A percentile compares a stretch with the other conserved stretches of the same genome.
Conservation (phyloP, 2,797 vertebrate genomes). For the Poeciliopsis infans region DNA sequence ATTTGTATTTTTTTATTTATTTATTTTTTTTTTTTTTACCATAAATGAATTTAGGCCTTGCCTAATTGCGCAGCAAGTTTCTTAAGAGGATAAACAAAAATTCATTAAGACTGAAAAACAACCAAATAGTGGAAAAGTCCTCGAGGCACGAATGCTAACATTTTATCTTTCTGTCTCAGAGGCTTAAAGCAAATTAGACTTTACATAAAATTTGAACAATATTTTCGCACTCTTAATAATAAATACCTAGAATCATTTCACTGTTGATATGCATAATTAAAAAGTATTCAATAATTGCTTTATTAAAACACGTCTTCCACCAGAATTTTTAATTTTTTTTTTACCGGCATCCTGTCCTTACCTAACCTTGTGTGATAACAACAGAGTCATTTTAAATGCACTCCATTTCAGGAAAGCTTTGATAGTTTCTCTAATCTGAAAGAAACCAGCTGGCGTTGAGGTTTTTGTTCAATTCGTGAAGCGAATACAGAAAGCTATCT, state of each 20-base stretch:
- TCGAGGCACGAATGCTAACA: too few relatives aligned
- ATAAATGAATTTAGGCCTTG: background rate
- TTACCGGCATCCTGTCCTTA: background rate
- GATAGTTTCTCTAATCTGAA: conserved; percentile 12
- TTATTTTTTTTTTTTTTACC: background rate
- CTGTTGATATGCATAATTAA: background rate
- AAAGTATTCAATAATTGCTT: background rate
- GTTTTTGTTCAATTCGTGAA: background rate
- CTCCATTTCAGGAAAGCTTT: background rate
- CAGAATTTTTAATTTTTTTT: background rate
- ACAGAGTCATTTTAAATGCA: background rate
- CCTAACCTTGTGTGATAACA: conserved; percentile 1
- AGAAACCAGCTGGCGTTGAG: conserved; percentile 6
- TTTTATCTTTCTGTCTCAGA: background rate
- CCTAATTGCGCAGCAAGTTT: background rate
- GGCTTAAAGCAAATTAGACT: background rate
- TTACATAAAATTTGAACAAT: background rate
- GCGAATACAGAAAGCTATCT: conserved; percentile 7
- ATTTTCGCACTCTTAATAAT: background rate
- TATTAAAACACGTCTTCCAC: background rate
- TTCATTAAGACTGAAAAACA: conserved; percentile 7
- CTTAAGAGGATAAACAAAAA: background rate
- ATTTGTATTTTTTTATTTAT: too few relatives aligned
- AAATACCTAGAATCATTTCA: background rate
- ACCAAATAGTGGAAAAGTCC: background rate